phyloP scores from a whole-genome alignment of 2,113 vertebrate genomes.

The Diphyllodes magnificus region DNA sequence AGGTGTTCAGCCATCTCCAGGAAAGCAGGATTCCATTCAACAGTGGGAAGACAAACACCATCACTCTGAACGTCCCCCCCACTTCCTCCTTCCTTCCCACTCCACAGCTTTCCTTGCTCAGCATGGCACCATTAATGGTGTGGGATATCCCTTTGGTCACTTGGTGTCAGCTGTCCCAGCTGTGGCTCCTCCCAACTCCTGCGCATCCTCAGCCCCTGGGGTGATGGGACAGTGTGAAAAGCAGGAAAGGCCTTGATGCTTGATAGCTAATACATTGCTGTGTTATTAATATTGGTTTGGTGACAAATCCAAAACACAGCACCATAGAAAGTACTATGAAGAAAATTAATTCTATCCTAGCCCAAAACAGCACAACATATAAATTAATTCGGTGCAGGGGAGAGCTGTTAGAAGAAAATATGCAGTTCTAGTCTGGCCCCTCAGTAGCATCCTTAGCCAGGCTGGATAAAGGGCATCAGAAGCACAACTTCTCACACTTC shows the following conservation, averaged over 20 bases:
- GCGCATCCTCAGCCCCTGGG: neutral
- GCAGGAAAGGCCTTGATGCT: neutral
- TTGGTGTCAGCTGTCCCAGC: neutral
- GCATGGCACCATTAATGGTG: neutral
- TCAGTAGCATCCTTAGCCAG: neutral
- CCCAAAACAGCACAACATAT: neutral
- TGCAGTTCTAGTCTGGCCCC: neutral
- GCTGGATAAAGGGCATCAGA: neutral
- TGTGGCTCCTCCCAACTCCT: neutral
- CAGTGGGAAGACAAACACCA: neutral
- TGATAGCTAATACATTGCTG: neutral
- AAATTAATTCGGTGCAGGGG: neutral
- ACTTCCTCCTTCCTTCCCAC: neutral
- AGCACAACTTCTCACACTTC: neutral
- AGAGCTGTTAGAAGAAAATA: neutral
- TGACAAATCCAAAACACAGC: neutral
- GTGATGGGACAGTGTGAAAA: neutral
- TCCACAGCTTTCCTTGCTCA: neutral
- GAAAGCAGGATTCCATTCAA: neutral
- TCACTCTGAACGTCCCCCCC: accelerated
- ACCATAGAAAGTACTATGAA: neutral
- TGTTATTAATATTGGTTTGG: neutral
- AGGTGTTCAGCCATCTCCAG: neutral
- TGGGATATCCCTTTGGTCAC: neutral
- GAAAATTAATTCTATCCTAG: neutral